A percentile compares a stretch with the other conserved stretches of the same genome.
Conservation (phyloP, 2,797 vertebrate genomes). For the Eupleurogrammus muticus region DNA sequence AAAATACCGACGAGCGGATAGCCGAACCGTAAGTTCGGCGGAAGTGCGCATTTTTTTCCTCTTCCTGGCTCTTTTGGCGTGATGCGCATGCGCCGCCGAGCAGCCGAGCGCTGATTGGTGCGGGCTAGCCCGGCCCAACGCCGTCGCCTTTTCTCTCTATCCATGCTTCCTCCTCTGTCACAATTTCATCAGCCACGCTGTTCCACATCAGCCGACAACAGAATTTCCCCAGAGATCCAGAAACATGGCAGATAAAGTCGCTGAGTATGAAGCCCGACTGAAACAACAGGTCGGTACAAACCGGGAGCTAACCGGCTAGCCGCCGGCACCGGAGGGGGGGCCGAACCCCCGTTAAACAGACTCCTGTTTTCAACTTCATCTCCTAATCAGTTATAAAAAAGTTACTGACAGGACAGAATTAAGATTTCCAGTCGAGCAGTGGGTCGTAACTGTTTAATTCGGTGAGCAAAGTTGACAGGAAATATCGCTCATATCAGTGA, state of each 20-base stretch:
- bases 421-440: fast-evolving
- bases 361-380: fast-evolving
- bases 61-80: too few relatives aligned
- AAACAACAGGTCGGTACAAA: constrained; percentile 86
- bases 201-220: neutral
- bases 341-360: neutral
- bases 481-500: neutral
- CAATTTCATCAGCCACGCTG: constrained; percentile 70
- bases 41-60: too few relatives aligned
- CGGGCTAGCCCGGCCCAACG: too few relatives aligned
- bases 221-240: constrained; percentile 11
- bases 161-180: constrained; percentile 17
- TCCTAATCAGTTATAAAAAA: fast-evolving
- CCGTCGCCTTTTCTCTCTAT: too few relatives aligned
- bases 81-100: too few relatives aligned
- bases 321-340: fast-evolving
- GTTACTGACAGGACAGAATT: fast-evolving
- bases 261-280: constrained; percentile 82
- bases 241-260: constrained; percentile 85
- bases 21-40: too few relatives aligned
- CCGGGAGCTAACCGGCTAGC: constrained; percentile 12
- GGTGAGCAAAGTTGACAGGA: fast-evolving
- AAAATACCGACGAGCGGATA: too few relatives aligned
- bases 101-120: too few relatives aligned
- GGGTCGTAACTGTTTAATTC: fast-evolving